Conservation (phyloP, 2,888 invertebrate species). For the Diaprepes abbreviatus region DNA sequence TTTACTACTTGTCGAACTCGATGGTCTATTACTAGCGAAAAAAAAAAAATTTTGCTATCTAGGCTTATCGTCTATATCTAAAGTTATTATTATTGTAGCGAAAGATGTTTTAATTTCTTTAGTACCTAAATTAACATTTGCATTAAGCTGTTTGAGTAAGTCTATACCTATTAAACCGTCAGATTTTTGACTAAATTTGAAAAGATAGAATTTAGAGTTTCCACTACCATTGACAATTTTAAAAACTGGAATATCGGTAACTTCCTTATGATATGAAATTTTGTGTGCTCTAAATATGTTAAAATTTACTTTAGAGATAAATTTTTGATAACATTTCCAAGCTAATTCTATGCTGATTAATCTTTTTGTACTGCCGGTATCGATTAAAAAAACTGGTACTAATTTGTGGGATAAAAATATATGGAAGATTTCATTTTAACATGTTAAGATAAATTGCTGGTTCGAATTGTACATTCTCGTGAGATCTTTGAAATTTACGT, state of each 20-base stretch:
- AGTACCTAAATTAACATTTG: neutral
- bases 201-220: conserved; percentile 14
- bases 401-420: conserved; percentile 1
- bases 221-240: conserved; percentile 21
- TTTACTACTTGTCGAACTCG: neutral
- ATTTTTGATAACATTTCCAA: too few species aligned
- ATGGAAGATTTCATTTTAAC: neutral
- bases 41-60: neutral
- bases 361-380: neutral
- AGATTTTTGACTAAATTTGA: neutral
- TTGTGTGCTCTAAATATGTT: conserved; percentile 25
- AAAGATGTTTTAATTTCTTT: neutral
- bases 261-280: conserved; percentile 19
- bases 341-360: too few species aligned
- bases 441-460: too few species aligned
- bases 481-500: too few species aligned
- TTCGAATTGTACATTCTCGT: too few species aligned
- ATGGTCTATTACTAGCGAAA: neutral
- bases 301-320: too few species aligned
- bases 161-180: neutral
- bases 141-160: neutral
- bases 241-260: conserved; percentile 13
- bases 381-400: neutral
- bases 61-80: neutral
- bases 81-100: neutral